Base-by-base conservation (phyloP, 2,888 invertebrate genomes). In the Pristionchus fissidentatus region DNA sequence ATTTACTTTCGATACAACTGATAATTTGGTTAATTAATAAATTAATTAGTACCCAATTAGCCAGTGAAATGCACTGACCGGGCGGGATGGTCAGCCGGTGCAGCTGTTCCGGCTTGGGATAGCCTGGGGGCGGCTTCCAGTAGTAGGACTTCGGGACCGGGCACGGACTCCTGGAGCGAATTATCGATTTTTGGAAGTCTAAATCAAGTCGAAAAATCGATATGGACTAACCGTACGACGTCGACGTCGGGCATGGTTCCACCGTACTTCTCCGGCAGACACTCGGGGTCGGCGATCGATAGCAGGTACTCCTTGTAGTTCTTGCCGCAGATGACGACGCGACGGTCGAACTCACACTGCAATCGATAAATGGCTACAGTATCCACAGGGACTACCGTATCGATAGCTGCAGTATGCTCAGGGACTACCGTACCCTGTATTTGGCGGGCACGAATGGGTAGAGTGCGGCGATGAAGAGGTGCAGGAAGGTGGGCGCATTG, bases 211-310 rank as follows among this genome's bases (percentile, higher is more conserved):
- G 2, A 38, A 43, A 46, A 41, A 35, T 0, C 46, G 57, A 73
- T 41, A 26, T 46, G 29, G n/a, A 32, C 77, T 29, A 32, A 83
- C 84, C 60, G 82, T 8, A 86, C 77, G 19, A 84, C 86, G 38
- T 84, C 62, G 13, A 78, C 84, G 73, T 88, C 88, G 5, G 85
- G 70, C 79, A 90, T 83, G 8, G 84, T 86, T 55, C 90, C 90
- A 35, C 90, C 90, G 84, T 88, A 90, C 78, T 87, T 86, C 38
- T 85, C 86, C 7, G 90, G 90, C 29, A 90, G 85, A 55, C 86
- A 85, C 3, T 88, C 88, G 19, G 84, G 73, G 32, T 86, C 88
- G 32, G 85, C 82, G 38, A 88, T 85, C 55, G 88, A 84, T 32
- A 86, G 66, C 43, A 90, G 80, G 66, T 89, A 87, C 22, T 87